Evolutionary conservation across 2,888 invertebrate species (phyloP).

Genomic region (Aphrophora alni): DNA sequence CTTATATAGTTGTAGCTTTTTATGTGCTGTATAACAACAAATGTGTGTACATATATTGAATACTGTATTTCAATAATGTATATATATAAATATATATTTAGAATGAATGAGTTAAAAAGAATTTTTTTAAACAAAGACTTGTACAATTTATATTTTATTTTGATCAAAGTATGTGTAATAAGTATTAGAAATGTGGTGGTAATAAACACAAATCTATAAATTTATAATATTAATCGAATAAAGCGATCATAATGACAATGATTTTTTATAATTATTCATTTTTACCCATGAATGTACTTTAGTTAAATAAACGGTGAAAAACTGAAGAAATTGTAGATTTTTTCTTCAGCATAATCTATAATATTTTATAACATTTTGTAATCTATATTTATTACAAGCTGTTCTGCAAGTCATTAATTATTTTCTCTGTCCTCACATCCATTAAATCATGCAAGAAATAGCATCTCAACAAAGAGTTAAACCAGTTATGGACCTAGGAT

Average conservation of each 20-base stretch:
- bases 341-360: too few relatives aligned
- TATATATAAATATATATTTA: conserved; percentile 32
- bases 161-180: conserved; percentile 32
- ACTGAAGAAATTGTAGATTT: too few relatives aligned
- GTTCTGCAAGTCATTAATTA: too few relatives aligned
- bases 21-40: conserved; percentile 33
- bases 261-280: too few relatives aligned
- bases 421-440: too few relatives aligned
- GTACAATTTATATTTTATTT: conserved; percentile 35
- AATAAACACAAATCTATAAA: conserved; percentile 25
- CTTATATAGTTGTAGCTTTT: conserved; percentile 33
- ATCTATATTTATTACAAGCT: too few relatives aligned
- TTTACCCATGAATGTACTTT: too few relatives aligned
- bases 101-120: conserved; percentile 31
- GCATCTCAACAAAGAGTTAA: too few relatives aligned
- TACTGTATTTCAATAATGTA: conserved; percentile 23
- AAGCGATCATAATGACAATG: conserved; percentile 27
- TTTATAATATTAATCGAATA: conserved; percentile 37
- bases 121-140: conserved; percentile 31
- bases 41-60: not conserved
- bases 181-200: conserved; percentile 33
- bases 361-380: too few relatives aligned
- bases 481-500: too few relatives aligned
- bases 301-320: too few relatives aligned
- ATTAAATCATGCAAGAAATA: too few relatives aligned